These are phyloP conservation scores for Conistra vaccinii DNA, from an alignment of 2,888 invertebrate genomes.

Conservation along the genomic window DNA sequence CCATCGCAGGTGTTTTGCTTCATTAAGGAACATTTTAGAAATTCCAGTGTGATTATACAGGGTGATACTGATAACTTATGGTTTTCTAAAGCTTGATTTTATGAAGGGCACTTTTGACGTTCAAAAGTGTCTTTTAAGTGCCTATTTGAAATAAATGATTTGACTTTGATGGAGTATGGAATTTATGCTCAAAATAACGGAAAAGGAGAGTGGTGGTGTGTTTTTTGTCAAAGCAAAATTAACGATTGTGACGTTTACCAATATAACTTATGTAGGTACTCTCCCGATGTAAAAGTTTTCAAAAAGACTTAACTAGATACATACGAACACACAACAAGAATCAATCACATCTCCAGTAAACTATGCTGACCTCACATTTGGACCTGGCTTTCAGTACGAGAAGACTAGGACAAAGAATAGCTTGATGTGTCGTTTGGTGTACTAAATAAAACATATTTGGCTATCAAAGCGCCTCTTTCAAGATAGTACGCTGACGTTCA, in stretches of 20 bases:
- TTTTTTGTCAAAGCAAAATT: too few species aligned
- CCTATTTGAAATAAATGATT: too few species aligned
- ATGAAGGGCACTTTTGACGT: too few species aligned
- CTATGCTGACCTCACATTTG: background rate
- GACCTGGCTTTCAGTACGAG: too few species aligned
- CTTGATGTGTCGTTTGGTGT: background rate
- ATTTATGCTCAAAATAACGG: background rate
- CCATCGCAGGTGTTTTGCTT: conserved; percentile 78
- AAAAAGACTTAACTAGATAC: background rate
- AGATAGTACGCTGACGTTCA: too few species aligned
- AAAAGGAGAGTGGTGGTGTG: background rate
- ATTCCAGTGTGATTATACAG: conserved; percentile 59
- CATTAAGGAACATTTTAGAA: conserved; percentile 77
- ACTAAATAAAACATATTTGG: background rate
- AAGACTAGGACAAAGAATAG: background rate
- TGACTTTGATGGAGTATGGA: too few species aligned
- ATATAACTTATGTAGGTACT: too few species aligned
- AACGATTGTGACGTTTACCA: background rate
- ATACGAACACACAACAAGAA: background rate
- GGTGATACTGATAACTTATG: conserved; percentile 54
- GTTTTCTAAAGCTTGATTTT: background rate
- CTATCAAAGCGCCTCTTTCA: background rate
- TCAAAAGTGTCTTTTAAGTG: too few species aligned
- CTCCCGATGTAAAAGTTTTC: too few species aligned
- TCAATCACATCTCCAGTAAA: background rate